Evolutionary conservation across 2,113 vertebrate species (phyloP).

Genomic region (Gobio gobio): DNA sequence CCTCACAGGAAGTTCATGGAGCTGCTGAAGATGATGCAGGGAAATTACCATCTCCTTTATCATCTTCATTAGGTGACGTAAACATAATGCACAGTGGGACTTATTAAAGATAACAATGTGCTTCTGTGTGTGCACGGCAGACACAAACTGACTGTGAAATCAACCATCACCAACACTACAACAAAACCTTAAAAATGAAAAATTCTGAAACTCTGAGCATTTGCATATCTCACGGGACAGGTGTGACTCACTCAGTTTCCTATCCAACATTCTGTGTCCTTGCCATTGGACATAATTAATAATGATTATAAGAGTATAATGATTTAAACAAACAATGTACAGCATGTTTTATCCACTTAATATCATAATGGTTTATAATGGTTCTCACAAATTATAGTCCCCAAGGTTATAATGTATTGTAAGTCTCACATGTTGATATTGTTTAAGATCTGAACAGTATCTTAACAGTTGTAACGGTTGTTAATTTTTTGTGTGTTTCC

Average conservation of each 20-base stretch:
- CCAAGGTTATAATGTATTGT: neutral
- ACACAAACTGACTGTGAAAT: neutral
- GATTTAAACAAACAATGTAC: neutral
- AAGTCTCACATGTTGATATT: neutral
- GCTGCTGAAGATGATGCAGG: neutral
- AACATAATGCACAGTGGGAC: slow-evolving; percentile 59
- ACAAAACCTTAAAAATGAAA: neutral
- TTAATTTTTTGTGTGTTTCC: neutral
- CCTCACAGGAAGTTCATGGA: slow-evolving; percentile 31
- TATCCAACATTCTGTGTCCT: neutral
- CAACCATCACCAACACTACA: neutral
- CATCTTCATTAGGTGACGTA: slow-evolving; percentile 47
- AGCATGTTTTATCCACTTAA: neutral
- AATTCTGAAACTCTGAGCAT: neutral
- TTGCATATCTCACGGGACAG: slow-evolving; percentile 17
- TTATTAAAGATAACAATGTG: slow-evolving; percentile 69
- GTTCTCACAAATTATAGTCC: neutral
- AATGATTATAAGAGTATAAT: neutral
- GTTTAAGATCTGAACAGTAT: neutral
- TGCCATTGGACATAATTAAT: neutral
- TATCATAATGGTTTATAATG: too few species aligned
- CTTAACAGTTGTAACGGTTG: neutral
- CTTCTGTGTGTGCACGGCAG: slow-evolving; percentile 1
- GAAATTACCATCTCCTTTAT: neutral
- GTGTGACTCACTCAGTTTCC: neutral